Base-by-base conservation (phyloP, 2,888 invertebrate genomes). In the Diaprepes abbreviatus region DNA sequence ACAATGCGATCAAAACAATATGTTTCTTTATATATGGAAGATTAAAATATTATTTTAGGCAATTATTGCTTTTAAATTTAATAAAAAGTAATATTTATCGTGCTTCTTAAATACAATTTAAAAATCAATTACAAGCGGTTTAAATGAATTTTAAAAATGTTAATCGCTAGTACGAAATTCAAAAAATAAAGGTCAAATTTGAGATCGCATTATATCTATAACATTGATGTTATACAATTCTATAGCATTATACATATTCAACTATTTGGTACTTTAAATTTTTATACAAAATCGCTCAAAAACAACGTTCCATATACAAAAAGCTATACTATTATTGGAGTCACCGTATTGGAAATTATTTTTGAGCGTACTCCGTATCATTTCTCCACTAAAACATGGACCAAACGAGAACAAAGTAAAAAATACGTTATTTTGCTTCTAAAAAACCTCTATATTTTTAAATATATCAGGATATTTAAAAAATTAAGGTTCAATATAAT, bases 361-460 rank as follows among this genome's bases (percentile, higher is more conserved):
- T 43, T 65, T 54, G 40, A 57, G 57, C 19, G 38, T 50, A 17
- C 21, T 19, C 43, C 5, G 24, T 57, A 58, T 3, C 71, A 24
- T 71, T 70, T 73, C 77, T 79, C 82, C 82, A 82, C 80, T 82
- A 82, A 81, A 81, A 82, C 81, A 82, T 82, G 82, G 80, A 80
- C 78, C 73, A 75, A 75, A 70, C 70, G 33, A 54, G 48, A 28
- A 40, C 31, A 54, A 55, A 35, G 60, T 28, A 19, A 64, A 54
- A 54, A 33, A 17, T 17, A 5, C 1, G 7, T 10, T 16, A 12
- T 45, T n/a, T n/a, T n/a, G n/a, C 2, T 14, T 16, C 4, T 12
- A 40, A 1, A 12, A 7, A 24, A 21, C 38, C 35, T 57, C 21
- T 12, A 33, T n/a, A 19, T 36, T 33, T 33, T 54, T 33, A 33